Evolutionary conservation across 1,140 invertebrate genomes (phyloP).

Genomic region (Drosophila triauraria): DNA sequence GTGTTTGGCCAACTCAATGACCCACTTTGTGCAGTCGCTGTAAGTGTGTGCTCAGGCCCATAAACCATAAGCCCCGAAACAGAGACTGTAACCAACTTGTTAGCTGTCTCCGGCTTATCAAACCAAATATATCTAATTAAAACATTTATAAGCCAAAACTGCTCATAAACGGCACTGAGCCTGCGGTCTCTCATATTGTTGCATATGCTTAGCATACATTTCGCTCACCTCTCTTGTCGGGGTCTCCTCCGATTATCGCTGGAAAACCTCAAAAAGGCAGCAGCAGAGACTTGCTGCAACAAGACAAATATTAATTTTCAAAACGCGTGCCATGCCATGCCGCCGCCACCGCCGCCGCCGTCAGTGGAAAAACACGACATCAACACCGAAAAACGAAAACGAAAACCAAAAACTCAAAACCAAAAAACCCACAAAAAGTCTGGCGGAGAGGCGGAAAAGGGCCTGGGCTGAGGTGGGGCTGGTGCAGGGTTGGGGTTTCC

Average conservation of each 20-base stretch:
- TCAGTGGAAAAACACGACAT: slow-evolving; percentile 65
- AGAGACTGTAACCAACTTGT: slow-evolving; percentile 70
- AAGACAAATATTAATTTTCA: slow-evolving; percentile 77
- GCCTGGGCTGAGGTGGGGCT: background rate
- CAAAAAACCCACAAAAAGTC: slow-evolving; percentile 49
- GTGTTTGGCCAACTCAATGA: slow-evolving; percentile 48
- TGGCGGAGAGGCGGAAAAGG: slow-evolving; percentile 2
- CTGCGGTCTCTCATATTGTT: slow-evolving; percentile 58
- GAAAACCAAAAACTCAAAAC: slow-evolving; percentile 32
- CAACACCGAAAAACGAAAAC: slow-evolving; percentile 40
- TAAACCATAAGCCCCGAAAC: slow-evolving; percentile 64
- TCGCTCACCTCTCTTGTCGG: slow-evolving; percentile 29
- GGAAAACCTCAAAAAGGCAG: slow-evolving; percentile 68
- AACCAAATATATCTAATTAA: slow-evolving; percentile 80
- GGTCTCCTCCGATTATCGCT: slow-evolving; percentile 50
- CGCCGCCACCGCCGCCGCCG: background rate
- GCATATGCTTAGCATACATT: slow-evolving; percentile 80
- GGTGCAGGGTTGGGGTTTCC: background rate
- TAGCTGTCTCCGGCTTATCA: slow-evolving; percentile 77
- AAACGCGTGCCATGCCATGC: slow-evolving; percentile 68
- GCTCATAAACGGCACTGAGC: slow-evolving; percentile 70
- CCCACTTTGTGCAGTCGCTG: slow-evolving; percentile 61
- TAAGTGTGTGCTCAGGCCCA: slow-evolving; percentile 28
- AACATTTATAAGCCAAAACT: slow-evolving; percentile 78
- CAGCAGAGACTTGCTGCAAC: slow-evolving; percentile 31